phyloP scores from a whole-genome alignment of 2,888 invertebrate genomes.

The Drosophila nr. medialis region DNA sequence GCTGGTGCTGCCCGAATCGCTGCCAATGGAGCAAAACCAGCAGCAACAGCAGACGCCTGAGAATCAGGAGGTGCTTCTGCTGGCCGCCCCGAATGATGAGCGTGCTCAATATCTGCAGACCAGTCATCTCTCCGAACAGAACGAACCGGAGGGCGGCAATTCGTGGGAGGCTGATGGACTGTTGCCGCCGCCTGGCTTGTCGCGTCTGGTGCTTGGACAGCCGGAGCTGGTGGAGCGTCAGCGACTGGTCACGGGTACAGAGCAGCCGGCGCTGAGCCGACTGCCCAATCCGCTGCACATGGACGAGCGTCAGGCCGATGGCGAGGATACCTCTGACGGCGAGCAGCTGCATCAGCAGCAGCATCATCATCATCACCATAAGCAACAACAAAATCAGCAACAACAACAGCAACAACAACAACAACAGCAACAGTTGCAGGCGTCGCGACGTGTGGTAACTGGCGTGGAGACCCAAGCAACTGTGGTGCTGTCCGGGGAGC shows the following conservation, averaged over 20 bases:
- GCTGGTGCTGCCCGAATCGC: slow-evolving; percentile 22
- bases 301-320: slow-evolving; percentile 85
- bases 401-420: slow-evolving; percentile 42
- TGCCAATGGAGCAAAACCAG: slow-evolving; percentile 85
- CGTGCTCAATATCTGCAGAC: slow-evolving; percentile 92
- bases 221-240: slow-evolving; percentile 86
- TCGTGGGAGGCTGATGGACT: slow-evolving; percentile 84
- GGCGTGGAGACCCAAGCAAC: slow-evolving; percentile 84
- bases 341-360: slow-evolving; percentile 50
- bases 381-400: slow-evolving; percentile 30
- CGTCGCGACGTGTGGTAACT: slow-evolving; percentile 20
- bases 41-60: slow-evolving; percentile 62
- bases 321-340: slow-evolving; percentile 83
- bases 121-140: slow-evolving; percentile 88
- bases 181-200: slow-evolving; percentile 88
- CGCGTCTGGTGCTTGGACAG: slow-evolving; percentile 89
- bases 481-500: slow-evolving; percentile 80
- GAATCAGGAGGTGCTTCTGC: slow-evolving; percentile 85
- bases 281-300: slow-evolving; percentile 81
- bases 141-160: slow-evolving; percentile 71
- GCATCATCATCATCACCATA: slow-evolving; percentile 24
- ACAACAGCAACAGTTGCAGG: slow-evolving; percentile 59
- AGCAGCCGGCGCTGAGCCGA: slow-evolving; percentile 85
- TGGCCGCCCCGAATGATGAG: slow-evolving; percentile 87
- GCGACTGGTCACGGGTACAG: slow-evolving; percentile 84